phyloP scores from a whole-genome alignment of 2,113 vertebrate species.

The Gallinago undulata region DNA sequence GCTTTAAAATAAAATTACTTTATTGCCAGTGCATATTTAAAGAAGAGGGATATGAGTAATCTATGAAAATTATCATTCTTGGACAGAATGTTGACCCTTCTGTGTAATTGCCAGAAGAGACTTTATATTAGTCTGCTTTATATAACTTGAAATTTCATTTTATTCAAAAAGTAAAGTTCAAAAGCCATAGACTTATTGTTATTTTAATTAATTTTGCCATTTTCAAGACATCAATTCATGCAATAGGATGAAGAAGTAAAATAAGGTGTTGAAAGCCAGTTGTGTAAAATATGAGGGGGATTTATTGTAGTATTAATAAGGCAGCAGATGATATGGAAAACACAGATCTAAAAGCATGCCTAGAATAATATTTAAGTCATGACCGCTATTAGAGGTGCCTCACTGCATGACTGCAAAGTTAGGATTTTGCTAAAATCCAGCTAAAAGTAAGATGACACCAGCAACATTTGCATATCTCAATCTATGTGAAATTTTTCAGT shows the following conservation, averaged over 20 bases:
- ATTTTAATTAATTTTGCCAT: neutral
- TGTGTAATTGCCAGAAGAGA: neutral
- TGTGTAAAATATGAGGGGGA: neutral
- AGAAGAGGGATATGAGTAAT: neutral
- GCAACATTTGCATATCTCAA: neutral
- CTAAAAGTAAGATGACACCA: neutral
- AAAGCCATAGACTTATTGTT: neutral
- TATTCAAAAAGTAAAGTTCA: neutral
- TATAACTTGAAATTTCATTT: neutral
- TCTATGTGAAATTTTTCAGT: neutral
- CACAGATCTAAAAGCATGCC: neutral
- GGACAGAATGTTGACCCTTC: neutral
- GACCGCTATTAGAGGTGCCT: too few relatives aligned
- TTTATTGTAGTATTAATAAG: neutral
- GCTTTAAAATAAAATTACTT: neutral
- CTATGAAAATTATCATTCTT: neutral
- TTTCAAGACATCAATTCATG: neutral
- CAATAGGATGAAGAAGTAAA: neutral
- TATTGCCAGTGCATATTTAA: neutral
- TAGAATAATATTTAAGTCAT: neutral
- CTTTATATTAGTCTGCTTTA: neutral
- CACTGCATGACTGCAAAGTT: neutral
- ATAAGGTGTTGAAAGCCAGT: neutral
- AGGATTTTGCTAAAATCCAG: neutral
- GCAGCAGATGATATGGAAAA: neutral